Evolutionary conservation across 2,113 vertebrate genomes (phyloP).

Genomic region (Naja naja): DNA sequence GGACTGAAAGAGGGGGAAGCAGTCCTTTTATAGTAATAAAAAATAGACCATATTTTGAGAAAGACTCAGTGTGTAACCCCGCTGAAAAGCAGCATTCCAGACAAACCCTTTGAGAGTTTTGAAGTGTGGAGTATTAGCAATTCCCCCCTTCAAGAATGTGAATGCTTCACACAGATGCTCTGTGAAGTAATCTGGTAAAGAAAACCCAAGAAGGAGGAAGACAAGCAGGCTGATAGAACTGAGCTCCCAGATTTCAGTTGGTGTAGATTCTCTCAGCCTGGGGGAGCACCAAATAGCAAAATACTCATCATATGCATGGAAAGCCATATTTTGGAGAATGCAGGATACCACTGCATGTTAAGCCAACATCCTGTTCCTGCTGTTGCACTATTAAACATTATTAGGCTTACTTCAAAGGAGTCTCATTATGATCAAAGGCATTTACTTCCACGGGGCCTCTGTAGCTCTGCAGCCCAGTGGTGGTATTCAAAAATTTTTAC

Average conservation of each 20-base stretch:
- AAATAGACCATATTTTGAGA: conserved; percentile 3
- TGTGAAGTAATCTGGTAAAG: not conserved
- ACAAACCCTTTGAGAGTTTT: not conserved
- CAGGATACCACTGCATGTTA: too few relatives aligned
- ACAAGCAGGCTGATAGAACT: not conserved
- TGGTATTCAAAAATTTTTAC: too few relatives aligned
- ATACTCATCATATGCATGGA: not conserved
- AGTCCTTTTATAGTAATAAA: not conserved
- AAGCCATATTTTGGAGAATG: not conserved
- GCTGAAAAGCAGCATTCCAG: conserved; percentile 8
- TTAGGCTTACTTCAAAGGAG: not conserved
- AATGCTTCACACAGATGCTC: not conserved
- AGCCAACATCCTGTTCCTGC: not conserved
- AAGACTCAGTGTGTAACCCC: not conserved
- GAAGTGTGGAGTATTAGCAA: not conserved
- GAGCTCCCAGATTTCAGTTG: not conserved
- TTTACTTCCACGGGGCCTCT: not conserved
- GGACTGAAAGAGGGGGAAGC: not conserved
- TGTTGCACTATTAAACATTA: not conserved
- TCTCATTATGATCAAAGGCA: not conserved
- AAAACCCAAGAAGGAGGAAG: not conserved
- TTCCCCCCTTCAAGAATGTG: not conserved
- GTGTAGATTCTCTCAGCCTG: not conserved
- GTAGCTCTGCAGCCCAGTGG: not conserved
- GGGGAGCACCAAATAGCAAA: not conserved